These are phyloP conservation scores for Agrochola circellaris DNA, from an alignment of 2,888 invertebrate species.

Conservation along the genomic window DNA sequence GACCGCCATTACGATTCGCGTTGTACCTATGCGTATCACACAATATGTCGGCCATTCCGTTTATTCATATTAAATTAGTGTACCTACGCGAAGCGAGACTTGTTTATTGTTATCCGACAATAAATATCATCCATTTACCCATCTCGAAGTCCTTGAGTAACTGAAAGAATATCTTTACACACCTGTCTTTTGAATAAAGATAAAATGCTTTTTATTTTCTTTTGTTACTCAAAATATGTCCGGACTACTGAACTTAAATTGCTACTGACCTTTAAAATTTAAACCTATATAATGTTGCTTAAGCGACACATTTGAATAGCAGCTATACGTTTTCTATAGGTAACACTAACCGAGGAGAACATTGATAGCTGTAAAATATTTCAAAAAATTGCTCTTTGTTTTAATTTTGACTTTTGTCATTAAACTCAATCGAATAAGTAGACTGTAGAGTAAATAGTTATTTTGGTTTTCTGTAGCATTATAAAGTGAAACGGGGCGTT, in stretches of 20 bases:
- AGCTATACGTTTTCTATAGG: constrained; percentile 15
- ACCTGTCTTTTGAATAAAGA: constrained; percentile 66
- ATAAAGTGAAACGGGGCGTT: constrained; percentile 76
- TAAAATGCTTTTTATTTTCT: constrained; percentile 63
- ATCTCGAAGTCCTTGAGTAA: constrained; percentile 64
- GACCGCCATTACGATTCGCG: constrained; percentile 84
- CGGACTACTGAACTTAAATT: constrained; percentile 65
- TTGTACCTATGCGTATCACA: constrained; percentile 73
- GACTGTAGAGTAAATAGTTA: constrained; percentile 27
- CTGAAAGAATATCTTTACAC: constrained; percentile 68
- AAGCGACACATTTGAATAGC: not conserved
- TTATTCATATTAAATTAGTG: constrained; percentile 69
- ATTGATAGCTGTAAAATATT: not conserved
- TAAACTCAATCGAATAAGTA: constrained; percentile 42
- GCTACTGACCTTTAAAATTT: constrained; percentile 59
- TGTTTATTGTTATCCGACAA: constrained; percentile 68
- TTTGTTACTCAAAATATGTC: constrained; percentile 59
- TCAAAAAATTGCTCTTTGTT: not conserved
- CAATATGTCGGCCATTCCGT: constrained; percentile 77
- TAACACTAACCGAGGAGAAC: constrained; percentile 20
- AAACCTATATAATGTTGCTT: constrained; percentile 37
- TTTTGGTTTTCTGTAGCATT: constrained; percentile 70
- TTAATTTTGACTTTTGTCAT: constrained; percentile 23
- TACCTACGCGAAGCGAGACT: constrained; percentile 56
- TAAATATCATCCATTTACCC: constrained; percentile 66